Base-by-base conservation (phyloP, 2,113 vertebrate genomes). In the Vimba vimba region DNA sequence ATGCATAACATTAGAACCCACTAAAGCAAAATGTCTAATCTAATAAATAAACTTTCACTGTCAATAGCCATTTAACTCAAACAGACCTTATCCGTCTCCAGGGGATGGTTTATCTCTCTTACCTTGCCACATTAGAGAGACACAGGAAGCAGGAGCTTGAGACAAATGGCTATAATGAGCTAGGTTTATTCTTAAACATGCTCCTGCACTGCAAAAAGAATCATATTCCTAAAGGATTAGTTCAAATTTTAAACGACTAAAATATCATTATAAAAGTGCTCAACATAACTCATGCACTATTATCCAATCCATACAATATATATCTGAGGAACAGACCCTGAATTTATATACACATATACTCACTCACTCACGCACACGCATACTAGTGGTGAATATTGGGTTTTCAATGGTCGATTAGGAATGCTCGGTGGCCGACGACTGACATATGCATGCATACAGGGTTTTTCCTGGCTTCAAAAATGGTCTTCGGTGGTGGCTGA, bases 81-180 rank as follows among this genome's bases (percentile, higher is more conserved):
- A 50, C 47, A 5, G 74, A 68, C 43, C 17, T 27, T 68, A 68
- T 82, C 27, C 19, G 6, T 68, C 60, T 82, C 62, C 39, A 2
- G 52, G 78, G 79, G 77, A 45, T 33, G 30, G n/a, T 45, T 82
- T 50, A 50, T 50, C 27, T 66, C n/a, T 77, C 45, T 30, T 68
- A 25, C 60, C 25, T 47, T 6, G 9, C 17, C 47, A 33, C 60
- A 68, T 50, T 82, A 81, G 59, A 64, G 7, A 64, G 10, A 27
- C 57, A 52, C 45, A 25, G 47, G 25, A 50, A 52, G 21, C 77
- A 66, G 39, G 4, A 47, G 60, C 36, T 64, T 19, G 13, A 81
- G 60, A 81, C 7, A 27, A 21, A 66, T 81, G n/a, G 8, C n/a
- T 80, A 45, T 45, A 64, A 64, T 50, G 30, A 81, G 47, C 47